phyloP scores from a whole-genome alignment of 2,113 vertebrate species.

The Cinclus mexicanus region DNA sequence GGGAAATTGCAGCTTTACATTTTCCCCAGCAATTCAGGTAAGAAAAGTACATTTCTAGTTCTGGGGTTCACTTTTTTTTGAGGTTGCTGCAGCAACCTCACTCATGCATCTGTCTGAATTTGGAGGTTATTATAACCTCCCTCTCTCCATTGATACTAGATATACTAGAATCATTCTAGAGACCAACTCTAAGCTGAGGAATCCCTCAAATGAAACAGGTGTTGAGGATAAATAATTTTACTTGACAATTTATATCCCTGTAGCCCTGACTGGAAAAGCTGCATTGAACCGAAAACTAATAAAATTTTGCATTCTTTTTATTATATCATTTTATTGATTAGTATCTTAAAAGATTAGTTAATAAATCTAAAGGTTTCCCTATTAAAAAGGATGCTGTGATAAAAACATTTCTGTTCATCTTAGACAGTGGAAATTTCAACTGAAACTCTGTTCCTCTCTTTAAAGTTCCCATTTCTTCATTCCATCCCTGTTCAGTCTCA shows the following conservation, averaged over 20 bases:
- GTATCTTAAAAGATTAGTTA: not conserved
- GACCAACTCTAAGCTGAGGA: not conserved
- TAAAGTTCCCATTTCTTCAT: not conserved
- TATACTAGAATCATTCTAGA: not conserved
- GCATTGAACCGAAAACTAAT: not conserved
- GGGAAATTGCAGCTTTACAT: not conserved
- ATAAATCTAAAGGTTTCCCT: not conserved
- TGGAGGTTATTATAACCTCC: not conserved
- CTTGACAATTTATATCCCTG: not conserved
- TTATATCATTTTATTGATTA: not conserved
- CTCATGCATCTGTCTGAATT: not conserved
- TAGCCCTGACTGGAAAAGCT: not conserved
- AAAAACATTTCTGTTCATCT: not conserved
- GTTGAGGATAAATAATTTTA: slow-evolving; percentile 30
- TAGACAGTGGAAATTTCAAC: not conserved
- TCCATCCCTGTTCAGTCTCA: not conserved
- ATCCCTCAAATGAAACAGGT: slow-evolving; percentile 34
- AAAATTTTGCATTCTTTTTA: not conserved
- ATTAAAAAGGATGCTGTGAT: not conserved
- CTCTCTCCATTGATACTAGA: not conserved
- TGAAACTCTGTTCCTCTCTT: not conserved
- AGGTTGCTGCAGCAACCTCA: not conserved
- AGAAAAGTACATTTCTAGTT: not conserved
- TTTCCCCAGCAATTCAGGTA: not conserved
- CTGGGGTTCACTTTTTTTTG: not conserved